These are phyloP conservation scores for Archegozetes longisetosus DNA, from an alignment of 1,140 invertebrate genomes.

Conservation along the genomic window DNA sequence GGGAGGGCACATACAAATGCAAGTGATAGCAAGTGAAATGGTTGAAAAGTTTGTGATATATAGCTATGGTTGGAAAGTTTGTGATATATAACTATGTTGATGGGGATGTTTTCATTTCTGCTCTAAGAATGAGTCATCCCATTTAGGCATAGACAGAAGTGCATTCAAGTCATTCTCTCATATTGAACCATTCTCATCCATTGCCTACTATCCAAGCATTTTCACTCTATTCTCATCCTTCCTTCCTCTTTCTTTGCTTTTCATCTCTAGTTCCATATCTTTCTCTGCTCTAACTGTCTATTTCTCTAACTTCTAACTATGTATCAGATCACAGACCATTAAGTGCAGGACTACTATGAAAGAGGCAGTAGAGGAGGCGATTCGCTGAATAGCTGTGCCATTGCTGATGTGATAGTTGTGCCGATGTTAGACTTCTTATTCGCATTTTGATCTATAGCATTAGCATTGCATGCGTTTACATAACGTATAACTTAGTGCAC, in stretches of 20 bases:
- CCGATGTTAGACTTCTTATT: no score
- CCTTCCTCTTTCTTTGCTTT: neutral
- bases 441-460: neutral
- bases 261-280: neutral
- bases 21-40: no score
- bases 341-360: neutral
- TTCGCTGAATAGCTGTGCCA: no score
- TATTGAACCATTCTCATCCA: neutral
- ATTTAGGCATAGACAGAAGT: no score
- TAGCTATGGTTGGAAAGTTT: no score
- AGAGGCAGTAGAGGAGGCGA: no score
- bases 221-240: neutral
- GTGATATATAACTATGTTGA: no score
- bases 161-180: neutral
- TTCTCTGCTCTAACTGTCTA: neutral
- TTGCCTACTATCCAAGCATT: neutral
- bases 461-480: neutral
- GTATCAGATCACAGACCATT: neutral
- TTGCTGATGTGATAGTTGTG: no score
- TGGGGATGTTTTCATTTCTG: no score
- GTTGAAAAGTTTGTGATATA: no score
- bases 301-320: neutral
- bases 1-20: no score
- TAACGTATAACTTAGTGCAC: neutral
- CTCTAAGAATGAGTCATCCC: no score